Evolutionary conservation across 2,797 vertebrate species (phyloP), one percentile per base, ranked within the genome.

Genomic region (Peromyscus eremicus): DNA sequence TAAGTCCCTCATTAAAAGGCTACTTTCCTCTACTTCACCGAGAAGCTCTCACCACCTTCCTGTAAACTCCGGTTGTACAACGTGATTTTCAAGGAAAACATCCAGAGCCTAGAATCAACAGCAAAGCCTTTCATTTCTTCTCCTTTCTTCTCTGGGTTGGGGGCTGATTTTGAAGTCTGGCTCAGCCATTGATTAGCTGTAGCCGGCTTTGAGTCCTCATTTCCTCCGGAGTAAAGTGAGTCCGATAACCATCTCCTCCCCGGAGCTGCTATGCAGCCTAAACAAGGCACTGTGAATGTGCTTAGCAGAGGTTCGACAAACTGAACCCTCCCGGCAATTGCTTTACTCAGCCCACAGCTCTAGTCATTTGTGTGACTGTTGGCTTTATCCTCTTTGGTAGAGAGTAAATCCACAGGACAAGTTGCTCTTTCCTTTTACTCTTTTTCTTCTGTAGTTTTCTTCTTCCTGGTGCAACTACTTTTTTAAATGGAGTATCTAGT

Each of bases 261-360:
- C 76, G 8, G 37, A 66, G 55, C 62, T 70, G 1, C 10, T 75
- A 21, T 71, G 37, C 52, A 84, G 76, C 86, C 62, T 80, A 66
- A 76, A 93, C 0, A 0, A n/a, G 0, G n/a, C 32, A 37, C 27
- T 1, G 10, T 21, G n/a, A 57, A n/a, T n/a, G 32, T 29, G 29
- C 40, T 85, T 60, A 37, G 40, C 6, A 94, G 80, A 84, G 29
- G 81, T 10, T 75, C 66, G 21, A 0, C 76, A 68, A 89, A 34
- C 52, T 23, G 49, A 83, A 76, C 57, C 37, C 17, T 91, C 34
- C 40, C 52, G 34, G 14, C n/a, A 77, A 14, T 37, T 77, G 29
- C 34, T 79, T 83, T 23, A 37, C 62, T 55, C 46, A 76, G 55
- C 21, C 75, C 75, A 60, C 86, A 66, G 2, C 14, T 70, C 19